Percentiles rank a stretch among this genome's conserved stretches.
Conservation (phyloP, 2,888 invertebrate genomes). For the Acronicta alni region DNA sequence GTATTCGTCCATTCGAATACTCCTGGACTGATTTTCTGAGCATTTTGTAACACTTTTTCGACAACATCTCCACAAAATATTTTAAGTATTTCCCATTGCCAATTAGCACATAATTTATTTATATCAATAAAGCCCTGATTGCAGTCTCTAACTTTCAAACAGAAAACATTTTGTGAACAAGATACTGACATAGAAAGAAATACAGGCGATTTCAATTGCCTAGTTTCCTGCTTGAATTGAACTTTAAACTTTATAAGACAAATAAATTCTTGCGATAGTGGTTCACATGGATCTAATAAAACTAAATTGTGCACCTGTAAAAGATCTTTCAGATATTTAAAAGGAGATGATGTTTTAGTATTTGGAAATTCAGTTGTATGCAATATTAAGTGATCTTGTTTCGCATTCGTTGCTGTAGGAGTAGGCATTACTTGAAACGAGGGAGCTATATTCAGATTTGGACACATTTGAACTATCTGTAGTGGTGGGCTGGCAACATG, state of each 20-base stretch:
- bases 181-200: slow-evolving; percentile 69
- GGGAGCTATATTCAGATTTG: slow-evolving; percentile 5
- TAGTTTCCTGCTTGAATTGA: slow-evolving; percentile 69
- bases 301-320: slow-evolving; percentile 69
- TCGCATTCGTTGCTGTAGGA: slow-evolving; percentile 7
- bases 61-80: slow-evolving; percentile 70
- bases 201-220: slow-evolving; percentile 61
- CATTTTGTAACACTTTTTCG: slow-evolving; percentile 66
- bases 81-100: slow-evolving; percentile 85
- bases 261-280: slow-evolving; percentile 54
- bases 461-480: slow-evolving; percentile 21
- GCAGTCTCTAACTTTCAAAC: slow-evolving; percentile 71
- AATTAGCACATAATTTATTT: slow-evolving; percentile 70
- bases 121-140: slow-evolving; percentile 66
- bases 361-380: slow-evolving; percentile 77
- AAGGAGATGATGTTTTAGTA: slow-evolving; percentile 74
- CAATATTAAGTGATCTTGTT: slow-evolving; percentile 59
- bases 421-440: slow-evolving; percentile 17
- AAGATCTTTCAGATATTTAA: slow-evolving; percentile 73
- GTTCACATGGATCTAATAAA: slow-evolving; percentile 63
- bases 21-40: slow-evolving; percentile 63
- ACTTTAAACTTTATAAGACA: slow-evolving; percentile 79
- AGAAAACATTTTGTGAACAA: slow-evolving; percentile 66
- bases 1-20: slow-evolving; percentile 59
- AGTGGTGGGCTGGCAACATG: slow-evolving; percentile 15